A percentile compares a stretch with the other conserved stretches of the same genome.
phyloP scores from a whole-genome alignment of 2,888 invertebrate species.

The Eumacrocentrus americanus region DNA sequence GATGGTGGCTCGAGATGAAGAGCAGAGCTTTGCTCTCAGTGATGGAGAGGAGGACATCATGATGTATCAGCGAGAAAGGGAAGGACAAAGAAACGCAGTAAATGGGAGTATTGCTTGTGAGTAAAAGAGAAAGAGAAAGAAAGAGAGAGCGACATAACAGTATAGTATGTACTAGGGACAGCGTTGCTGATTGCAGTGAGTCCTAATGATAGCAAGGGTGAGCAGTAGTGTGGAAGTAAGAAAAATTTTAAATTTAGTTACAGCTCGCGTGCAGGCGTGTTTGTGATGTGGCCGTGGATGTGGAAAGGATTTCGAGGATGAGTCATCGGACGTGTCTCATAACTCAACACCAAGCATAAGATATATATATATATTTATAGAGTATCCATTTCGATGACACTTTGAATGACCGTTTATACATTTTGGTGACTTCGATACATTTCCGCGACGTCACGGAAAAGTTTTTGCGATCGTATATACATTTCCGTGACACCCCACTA shows the following conservation, averaged over 20 bases:
- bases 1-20: conserved; percentile 23
- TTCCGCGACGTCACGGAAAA: too few relatives aligned
- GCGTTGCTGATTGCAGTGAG: conserved; percentile 59
- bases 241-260: conserved; percentile 63
- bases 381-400: too few relatives aligned
- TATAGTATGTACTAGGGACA: conserved; percentile 34
- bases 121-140: conserved; percentile 13
- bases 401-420: too few relatives aligned
- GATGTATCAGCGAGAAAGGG: not conserved
- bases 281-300: conserved; percentile 51
- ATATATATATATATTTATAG: too few relatives aligned
- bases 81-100: conserved; percentile 29
- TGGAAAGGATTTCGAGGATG: conserved; percentile 44
- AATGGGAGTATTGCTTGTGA: too few relatives aligned
- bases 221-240: conserved; percentile 62
- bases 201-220: conserved; percentile 61
- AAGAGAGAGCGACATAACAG: conserved; percentile 31
- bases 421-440: too few relatives aligned
- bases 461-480: too few relatives aligned
- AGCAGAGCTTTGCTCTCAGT: conserved; percentile 26
- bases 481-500: too few relatives aligned
- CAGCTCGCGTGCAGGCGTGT: conserved; percentile 53
- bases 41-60: conserved; percentile 36
- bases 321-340: conserved; percentile 47
- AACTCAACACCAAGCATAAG: conserved; percentile 4